Evolutionary conservation across 2,113 vertebrate species (phyloP).

Genomic region (Leptodactylus fuscus): DNA sequence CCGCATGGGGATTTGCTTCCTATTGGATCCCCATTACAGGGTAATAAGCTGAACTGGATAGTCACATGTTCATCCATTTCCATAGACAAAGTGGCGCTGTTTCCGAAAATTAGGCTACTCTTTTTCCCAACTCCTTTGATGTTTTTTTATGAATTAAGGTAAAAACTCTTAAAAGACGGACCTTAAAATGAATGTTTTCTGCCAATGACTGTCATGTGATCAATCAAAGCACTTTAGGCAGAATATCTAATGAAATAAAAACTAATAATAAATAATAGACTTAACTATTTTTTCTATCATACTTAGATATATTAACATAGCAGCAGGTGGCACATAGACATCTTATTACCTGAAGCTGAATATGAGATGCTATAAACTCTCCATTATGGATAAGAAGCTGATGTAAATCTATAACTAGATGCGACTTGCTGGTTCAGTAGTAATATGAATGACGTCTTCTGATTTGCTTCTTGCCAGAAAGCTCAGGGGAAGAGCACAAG

Average conservation of each 20-base stretch:
- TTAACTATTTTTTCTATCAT: background rate
- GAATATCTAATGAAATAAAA: too few species aligned
- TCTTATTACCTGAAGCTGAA: slow-evolving; percentile 20
- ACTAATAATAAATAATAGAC: background rate
- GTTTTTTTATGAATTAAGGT: too few species aligned
- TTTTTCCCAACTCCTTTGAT: too few species aligned
- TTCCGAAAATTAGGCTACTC: too few species aligned
- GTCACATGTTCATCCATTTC: too few species aligned
- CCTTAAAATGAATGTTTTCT: too few species aligned
- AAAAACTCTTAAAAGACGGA: too few species aligned
- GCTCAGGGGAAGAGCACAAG: slow-evolving; percentile 25
- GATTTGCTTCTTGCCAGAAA: slow-evolving; percentile 8
- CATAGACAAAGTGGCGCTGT: too few species aligned
- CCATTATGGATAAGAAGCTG: background rate
- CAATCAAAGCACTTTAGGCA: background rate
- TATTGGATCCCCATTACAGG: too few species aligned
- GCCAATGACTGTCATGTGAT: too few species aligned
- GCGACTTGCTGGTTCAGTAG: slow-evolving; percentile 18
- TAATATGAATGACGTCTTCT: slow-evolving; percentile 1
- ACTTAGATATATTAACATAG: background rate
- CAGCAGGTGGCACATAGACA: slow-evolving; percentile 1
- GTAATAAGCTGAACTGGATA: too few species aligned
- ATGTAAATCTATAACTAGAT: slow-evolving; percentile 1
- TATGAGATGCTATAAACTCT: background rate
- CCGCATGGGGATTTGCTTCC: too few species aligned